A percentile compares a stretch with the other conserved stretches of the same genome.
Conservation (phyloP, 2,888 invertebrate genomes). For the Volucella inflata region DNA sequence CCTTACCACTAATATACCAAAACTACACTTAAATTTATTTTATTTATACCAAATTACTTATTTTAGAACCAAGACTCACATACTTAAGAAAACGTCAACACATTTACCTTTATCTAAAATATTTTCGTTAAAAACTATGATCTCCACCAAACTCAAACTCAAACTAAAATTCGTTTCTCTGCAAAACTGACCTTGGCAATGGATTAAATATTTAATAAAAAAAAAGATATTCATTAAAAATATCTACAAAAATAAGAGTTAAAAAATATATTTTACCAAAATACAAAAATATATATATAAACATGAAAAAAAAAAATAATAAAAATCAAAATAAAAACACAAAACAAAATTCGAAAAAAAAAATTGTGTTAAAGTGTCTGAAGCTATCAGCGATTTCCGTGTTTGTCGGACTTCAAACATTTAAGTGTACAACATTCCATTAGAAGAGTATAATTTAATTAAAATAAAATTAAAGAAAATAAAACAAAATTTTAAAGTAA, state of each 20-base stretch:
- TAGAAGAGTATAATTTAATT: neutral
- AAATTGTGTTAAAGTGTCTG: neutral
- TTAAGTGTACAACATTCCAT: no score
- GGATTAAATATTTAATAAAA: conserved; percentile 8
- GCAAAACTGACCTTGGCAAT: conserved; percentile 33
- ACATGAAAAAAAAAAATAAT: conserved; percentile 11
- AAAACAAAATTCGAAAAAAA: conserved; percentile 18
- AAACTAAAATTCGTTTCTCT: conserved; percentile 11
- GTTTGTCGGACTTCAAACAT: no score
- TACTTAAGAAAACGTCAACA: no score
- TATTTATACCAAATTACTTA: no score
- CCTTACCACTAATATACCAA: no score
- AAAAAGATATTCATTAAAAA: conserved; percentile 34
- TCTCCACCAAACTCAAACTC: conserved; percentile 44
- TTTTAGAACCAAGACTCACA: no score
- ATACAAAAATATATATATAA: conserved; percentile 14
- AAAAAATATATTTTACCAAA: conserved; percentile 26
- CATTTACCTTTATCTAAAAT: neutral
- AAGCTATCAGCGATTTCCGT: no score
- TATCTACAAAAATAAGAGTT: conserved; percentile 46
- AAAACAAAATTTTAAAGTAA: neutral
- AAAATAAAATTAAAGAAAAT: neutral
- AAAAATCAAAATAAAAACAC: conserved; percentile 21
- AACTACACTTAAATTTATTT: no score
- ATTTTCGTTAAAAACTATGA: conserved; percentile 2